Percentiles rank a stretch among this genome's conserved stretches.
Evolutionary conservation across 2,888 invertebrate species (phyloP).

Genomic region (Dynastes grantii): DNA sequence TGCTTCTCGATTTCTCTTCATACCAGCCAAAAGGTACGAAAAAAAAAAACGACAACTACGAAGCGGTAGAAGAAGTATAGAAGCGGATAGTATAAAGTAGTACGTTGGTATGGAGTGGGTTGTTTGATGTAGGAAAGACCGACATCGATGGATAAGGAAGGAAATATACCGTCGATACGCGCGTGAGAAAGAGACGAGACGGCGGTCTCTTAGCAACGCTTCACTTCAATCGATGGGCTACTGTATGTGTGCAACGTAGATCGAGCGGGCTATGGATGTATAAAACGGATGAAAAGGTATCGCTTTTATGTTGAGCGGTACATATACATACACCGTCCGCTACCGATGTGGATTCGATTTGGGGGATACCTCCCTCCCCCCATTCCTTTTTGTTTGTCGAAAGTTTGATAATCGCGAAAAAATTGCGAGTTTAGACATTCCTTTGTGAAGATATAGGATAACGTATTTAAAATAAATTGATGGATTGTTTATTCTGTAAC

Average conservation of each 20-base stretch:
- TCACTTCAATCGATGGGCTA: slow-evolving; percentile 46
- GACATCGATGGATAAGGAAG: not conserved
- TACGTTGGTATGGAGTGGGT: slow-evolving; percentile 8
- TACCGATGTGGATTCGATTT: slow-evolving; percentile 6
- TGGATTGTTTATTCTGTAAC: too few relatives aligned
- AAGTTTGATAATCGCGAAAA: not conserved
- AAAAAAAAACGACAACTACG: not conserved
- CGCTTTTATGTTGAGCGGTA: not conserved
- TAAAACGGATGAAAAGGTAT: slow-evolving; percentile 36
- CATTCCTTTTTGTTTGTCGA: not conserved
- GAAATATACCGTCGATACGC: not conserved
- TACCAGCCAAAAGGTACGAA: not conserved
- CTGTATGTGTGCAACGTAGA: slow-evolving; percentile 42
- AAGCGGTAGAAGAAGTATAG: not conserved
- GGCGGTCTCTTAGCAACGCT: slow-evolving; percentile 46
- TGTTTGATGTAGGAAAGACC: slow-evolving; percentile 31
- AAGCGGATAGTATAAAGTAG: slow-evolving; percentile 17
- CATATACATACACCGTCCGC: not conserved
- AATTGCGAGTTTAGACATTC: not conserved
- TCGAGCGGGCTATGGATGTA: slow-evolving; percentile 29
- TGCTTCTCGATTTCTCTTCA: slow-evolving; percentile 20
- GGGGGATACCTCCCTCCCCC: not conserved
- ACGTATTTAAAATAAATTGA: too few relatives aligned
- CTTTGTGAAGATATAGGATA: too few relatives aligned
- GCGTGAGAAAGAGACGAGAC: slow-evolving; percentile 11